phyloP scores from a whole-genome alignment of 2,888 invertebrate genomes.

The Mythimna albipuncta region DNA sequence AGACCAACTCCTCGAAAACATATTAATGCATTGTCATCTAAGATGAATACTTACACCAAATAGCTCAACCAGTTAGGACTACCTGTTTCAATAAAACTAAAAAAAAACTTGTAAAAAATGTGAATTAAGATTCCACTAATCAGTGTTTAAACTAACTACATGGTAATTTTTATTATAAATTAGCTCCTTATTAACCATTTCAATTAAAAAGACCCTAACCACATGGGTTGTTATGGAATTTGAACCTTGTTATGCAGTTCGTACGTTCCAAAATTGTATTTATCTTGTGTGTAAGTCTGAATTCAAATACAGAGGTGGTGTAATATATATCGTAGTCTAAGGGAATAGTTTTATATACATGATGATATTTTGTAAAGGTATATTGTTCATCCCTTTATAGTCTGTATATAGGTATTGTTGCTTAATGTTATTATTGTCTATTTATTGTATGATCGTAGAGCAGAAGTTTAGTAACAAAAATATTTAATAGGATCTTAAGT shows the following conservation, averaged over 20 bases:
- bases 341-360: conserved; percentile 10
- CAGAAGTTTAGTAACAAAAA: conserved; percentile 20
- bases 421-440: conserved; percentile 40
- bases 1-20: too few species aligned
- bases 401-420: conserved; percentile 38
- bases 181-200: too few species aligned
- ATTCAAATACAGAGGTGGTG: background rate
- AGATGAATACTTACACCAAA: too few species aligned
- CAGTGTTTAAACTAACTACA: too few species aligned
- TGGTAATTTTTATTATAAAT: too few species aligned
- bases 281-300: background rate
- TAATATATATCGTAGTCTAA: conserved; percentile 15
- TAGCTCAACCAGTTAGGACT: too few species aligned
- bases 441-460: conserved; percentile 32
- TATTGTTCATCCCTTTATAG: conserved; percentile 31
- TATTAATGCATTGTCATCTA: too few species aligned
- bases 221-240: background rate
- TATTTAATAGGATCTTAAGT: conserved; percentile 9
- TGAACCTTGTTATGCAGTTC: background rate
- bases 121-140: too few species aligned
- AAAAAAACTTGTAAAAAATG: too few species aligned
- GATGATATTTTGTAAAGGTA: conserved; percentile 43
- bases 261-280: background rate
- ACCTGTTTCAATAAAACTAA: too few species aligned
- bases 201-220: background rate